phyloP scores from a whole-genome alignment of 2,888 invertebrate genomes.

The Spodoptera littoralis region DNA sequence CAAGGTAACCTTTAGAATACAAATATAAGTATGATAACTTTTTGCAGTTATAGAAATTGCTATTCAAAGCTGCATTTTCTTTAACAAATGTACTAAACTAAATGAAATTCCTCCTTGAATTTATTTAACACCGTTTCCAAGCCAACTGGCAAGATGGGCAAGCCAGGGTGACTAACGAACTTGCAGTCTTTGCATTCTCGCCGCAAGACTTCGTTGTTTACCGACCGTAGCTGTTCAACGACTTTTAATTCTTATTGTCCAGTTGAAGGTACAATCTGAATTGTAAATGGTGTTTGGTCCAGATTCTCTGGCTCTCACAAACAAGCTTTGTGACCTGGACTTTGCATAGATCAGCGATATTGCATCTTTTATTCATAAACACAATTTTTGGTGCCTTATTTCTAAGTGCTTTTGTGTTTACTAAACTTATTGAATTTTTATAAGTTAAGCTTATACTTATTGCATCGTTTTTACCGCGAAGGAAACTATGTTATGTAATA shows the following conservation, averaged over 20 bases:
- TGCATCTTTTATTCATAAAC: constrained; percentile 59
- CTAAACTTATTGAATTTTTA: too few species aligned
- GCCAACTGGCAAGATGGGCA: constrained; percentile 13
- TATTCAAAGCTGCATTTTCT: too few species aligned
- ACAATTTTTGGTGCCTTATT: constrained; percentile 32
- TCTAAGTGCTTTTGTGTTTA: too few species aligned
- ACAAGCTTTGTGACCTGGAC: constrained; percentile 58
- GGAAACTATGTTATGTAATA: too few species aligned
- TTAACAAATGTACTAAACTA: background rate
- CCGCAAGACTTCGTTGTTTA: constrained; percentile 38
- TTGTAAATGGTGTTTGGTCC: constrained; percentile 56
- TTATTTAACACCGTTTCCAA: constrained; percentile 34
- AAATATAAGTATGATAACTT: too few species aligned
- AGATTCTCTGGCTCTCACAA: constrained; percentile 51
- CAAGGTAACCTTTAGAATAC: too few species aligned
- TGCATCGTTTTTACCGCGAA: too few species aligned
- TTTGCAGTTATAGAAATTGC: too few species aligned
- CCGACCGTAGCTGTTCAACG: constrained; percentile 17
- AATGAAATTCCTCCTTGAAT: constrained; percentile 33
- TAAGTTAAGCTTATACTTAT: too few species aligned
- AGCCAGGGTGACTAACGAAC: constrained; percentile 31
- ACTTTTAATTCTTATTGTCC: constrained; percentile 53
- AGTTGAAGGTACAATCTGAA: constrained; percentile 56
- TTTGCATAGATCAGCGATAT: constrained; percentile 51
- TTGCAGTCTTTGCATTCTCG: constrained; percentile 44